Evolutionary conservation across 1,140 invertebrate species (phyloP), one percentile per base, ranked within the genome.

Genomic region (Diorhabda elongata): DNA sequence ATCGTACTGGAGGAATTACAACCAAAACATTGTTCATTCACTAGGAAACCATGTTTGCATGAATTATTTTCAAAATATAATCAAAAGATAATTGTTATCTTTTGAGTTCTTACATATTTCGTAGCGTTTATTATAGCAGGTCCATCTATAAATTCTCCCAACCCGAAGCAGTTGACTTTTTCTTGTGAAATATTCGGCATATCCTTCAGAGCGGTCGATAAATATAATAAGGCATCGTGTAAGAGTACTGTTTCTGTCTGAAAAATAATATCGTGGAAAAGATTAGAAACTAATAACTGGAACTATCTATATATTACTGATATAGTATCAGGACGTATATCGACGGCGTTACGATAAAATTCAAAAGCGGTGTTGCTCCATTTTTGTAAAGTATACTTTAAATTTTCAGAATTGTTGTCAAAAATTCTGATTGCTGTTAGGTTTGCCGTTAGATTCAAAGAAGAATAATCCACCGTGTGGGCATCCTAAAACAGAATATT

Each of bases 371-470:
- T 11, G 8, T 56, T 26, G 8, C 11, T 45, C 63, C 63, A 85
- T 71, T 84, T 82, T 6, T 80, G 77, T 2, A 85, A 80, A 0
- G 79, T 79, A 9, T 69, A 52, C 9, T 67, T 65, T 4, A 77
- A 68, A 9, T 69, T 7, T 44, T 67, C 79, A 52, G 80, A 85
- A 0, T 85, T 83, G 3, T 88, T 87, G 80, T 92, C 88, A 47
- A 93, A 86, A 8, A 94, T 81, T 44, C 91, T 82, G 9, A 92
- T 82, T 6, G 88, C 88, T 0, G 91, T 93, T 52, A 94, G 90
- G 76, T 93, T 93, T 0, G 91, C 87, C 3, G 85, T 81, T 3
- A 84, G 86, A 64, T 86, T 82, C 44, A 78, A 62, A 42, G 47
- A 41, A 2, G 68, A 63, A 61, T 71, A 78, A 67, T 79, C 71